phyloP scores from a whole-genome alignment of 1,140 invertebrate genomes.

The Cherax destructor region DNA sequence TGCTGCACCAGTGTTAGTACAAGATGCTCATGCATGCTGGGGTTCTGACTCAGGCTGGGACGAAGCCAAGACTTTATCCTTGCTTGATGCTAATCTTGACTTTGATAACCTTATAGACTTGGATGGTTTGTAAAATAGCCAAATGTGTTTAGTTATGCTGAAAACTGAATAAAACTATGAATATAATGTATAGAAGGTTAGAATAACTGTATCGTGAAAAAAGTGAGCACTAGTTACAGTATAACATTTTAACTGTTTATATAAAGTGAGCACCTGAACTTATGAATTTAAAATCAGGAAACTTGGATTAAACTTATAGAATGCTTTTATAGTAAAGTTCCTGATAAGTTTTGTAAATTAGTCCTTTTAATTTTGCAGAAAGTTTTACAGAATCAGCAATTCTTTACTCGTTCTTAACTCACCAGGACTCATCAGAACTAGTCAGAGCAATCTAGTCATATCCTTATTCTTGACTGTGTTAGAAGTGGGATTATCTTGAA shows the following conservation, averaged over 20 bases:
- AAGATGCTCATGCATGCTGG: conserved; percentile 67
- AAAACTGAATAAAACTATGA: neutral
- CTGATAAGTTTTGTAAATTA: neutral
- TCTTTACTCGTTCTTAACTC: neutral
- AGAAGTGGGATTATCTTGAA: neutral
- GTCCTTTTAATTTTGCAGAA: neutral
- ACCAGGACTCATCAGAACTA: neutral
- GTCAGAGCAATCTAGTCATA: neutral
- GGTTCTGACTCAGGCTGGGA: conserved; percentile 69
- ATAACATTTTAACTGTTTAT: neutral
- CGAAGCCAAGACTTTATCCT: conserved; percentile 67
- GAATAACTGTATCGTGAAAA: neutral
- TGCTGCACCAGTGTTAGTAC: conserved; percentile 63
- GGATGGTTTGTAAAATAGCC: conserved; percentile 58
- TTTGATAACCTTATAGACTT: conserved; percentile 72
- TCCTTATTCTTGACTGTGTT: too few species aligned
- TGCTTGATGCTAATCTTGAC: conserved; percentile 72
- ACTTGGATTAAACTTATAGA: neutral
- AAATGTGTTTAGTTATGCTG: neutral
- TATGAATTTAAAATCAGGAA: conserved; percentile 1
- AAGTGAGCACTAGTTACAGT: neutral
- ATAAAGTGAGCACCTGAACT: neutral
- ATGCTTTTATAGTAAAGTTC: neutral
- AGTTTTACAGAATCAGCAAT: neutral
- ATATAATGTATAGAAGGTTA: neutral